Base-by-base conservation (phyloP, 2,888 invertebrate species). In the Dione vanillae region DNA sequence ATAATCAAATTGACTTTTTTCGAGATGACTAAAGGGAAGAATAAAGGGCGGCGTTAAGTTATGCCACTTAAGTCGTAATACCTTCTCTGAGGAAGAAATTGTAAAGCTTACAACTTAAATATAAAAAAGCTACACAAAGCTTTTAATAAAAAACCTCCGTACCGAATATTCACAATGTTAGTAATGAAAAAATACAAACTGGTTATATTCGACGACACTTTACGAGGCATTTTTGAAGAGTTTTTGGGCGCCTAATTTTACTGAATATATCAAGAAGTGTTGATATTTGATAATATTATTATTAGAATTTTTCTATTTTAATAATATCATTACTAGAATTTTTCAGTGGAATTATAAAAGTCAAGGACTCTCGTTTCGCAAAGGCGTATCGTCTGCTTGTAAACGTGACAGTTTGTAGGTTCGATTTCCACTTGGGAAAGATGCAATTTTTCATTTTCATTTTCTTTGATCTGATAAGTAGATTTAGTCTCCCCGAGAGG, bases 101-200 rank as follows among this genome's bases (percentile, higher is more conserved):
- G 10, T 19, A 5, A 16, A 47, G 16, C 16, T 47, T 10, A 16
- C n/a, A 16, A 47, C 6, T n/a, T n/a, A 51, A 20, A 51, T 11
- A 7, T 20, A 27, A 0, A 14, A 27, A 49, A 19, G 49, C 12
- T 27, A 12, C 20, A 27, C 14, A 52, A 52, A 52, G 52, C 27
- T 27, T 52, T 52, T 52, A 52, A 52, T 52, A 52, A 52, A n/a
- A 52, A 27, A 27, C 20, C 8, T 52, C 27, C 27, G 3, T 5
- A 19, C 19, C 49, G 19, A 51, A 20, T 6, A 27, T 51, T 51
- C 51, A 54, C 27, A 52, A 12, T 27, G 10, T n/a, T 54, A 14
- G 52, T 27, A 54, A 54, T 54, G 14, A 54, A 40, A 19, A 59
- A 58, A 59, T 41, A 41, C n/a, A 56, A 56, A 19, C 14, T 59